Conservation (phyloP, 2,888 invertebrate species). For the Cantharis rufa region DNA sequence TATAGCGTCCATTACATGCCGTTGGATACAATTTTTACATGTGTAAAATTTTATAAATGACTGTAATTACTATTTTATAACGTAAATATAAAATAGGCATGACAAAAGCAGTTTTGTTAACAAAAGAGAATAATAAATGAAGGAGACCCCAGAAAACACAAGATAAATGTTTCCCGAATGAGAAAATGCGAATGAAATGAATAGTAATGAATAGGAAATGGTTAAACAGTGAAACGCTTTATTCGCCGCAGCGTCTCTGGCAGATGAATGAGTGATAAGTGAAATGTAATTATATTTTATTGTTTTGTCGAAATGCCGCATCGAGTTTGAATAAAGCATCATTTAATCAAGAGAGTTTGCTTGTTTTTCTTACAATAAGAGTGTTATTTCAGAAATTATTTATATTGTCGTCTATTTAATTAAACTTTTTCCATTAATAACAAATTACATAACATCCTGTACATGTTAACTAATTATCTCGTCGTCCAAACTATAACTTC, state of each 20-base stretch:
- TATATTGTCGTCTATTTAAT: conserved; percentile 2
- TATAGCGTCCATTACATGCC: neutral
- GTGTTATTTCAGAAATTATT: conserved; percentile 23
- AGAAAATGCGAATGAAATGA: conserved; percentile 55
- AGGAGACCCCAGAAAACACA: conserved; percentile 47
- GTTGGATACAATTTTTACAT: neutral
- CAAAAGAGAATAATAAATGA: conserved; percentile 49
- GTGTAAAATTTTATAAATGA: neutral
- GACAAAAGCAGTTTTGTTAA: conserved; percentile 41
- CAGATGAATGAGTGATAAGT: conserved; percentile 56
- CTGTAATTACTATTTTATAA: conserved; percentile 8
- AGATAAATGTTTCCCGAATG: conserved; percentile 53
- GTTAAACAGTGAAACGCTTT: conserved; percentile 54
- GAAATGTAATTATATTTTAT: conserved; percentile 56
- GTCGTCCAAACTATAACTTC: neutral
- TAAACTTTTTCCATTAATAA: neutral
- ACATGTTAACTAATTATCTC: neutral
- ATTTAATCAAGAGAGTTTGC: conserved; percentile 45
- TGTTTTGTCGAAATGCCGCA: conserved; percentile 52
- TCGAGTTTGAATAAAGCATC: conserved; percentile 48
- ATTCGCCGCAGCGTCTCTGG: conserved; percentile 47
- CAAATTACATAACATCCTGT: neutral
- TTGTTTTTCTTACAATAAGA: conserved; percentile 19
- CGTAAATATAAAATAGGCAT: conserved; percentile 24
- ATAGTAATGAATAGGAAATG: conserved; percentile 56